Percentiles rank a stretch among this genome's conserved stretches.
Conservation (phyloP, 2,888 invertebrate species). For the Andrena haemorrhoa region DNA sequence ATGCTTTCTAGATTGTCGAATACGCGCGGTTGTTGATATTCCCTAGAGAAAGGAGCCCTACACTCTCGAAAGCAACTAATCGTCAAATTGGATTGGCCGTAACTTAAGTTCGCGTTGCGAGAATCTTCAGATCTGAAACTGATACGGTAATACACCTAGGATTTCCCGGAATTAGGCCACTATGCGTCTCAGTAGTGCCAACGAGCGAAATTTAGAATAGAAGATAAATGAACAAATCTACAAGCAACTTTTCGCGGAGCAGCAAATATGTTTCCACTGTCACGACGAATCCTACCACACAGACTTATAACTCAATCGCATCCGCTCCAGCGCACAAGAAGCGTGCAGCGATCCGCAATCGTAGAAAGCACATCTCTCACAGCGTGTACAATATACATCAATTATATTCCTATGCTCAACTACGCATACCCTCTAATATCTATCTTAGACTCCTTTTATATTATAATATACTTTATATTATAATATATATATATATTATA, state of each 20-base stretch:
- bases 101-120: background rate
- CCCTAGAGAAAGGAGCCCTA: background rate
- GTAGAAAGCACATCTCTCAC: conserved; percentile 65
- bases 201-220: conserved; percentile 3
- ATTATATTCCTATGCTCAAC: conserved; percentile 72
- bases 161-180: conserved; percentile 1
- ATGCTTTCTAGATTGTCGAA: conserved; percentile 64
- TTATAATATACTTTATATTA: conserved; percentile 72
- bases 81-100: background rate
- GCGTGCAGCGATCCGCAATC: conserved; percentile 66
- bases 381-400: conserved; percentile 77
- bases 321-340: background rate
- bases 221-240: no score
- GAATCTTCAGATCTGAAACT: background rate
- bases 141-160: background rate
- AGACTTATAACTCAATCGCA: background rate
- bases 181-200: background rate
- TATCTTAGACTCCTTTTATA: conserved; percentile 76
- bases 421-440: conserved; percentile 77
- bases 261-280: background rate
- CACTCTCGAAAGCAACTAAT: background rate
- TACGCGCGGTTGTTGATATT: background rate
- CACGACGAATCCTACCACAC: no score
- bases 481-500: conserved; percentile 62
- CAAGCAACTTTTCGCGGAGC: no score